A percentile compares a stretch with the other conserved stretches of the same genome.
These are phyloP conservation scores for Cetoscarus ocellatus DNA, from an alignment of 2,797 vertebrate genomes.

Conservation along the genomic window DNA sequence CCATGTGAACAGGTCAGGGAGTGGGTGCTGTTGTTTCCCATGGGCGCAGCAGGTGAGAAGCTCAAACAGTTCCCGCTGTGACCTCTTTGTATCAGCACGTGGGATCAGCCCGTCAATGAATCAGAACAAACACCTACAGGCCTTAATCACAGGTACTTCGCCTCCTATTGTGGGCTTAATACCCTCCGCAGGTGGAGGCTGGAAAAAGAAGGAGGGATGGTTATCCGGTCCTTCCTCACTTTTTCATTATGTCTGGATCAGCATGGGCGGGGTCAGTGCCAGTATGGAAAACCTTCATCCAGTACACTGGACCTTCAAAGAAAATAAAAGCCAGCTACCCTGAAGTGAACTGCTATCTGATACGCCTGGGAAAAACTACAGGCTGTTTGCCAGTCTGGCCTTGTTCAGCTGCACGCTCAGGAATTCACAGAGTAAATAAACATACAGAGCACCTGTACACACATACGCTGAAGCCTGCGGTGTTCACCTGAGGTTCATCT, in stretches of 20 bases:
- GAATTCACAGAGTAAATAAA: constrained; percentile 73
- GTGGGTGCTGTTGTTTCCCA: constrained; percentile 52
- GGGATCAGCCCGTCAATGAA: constrained; percentile 63
- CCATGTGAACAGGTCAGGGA: constrained; percentile 37
- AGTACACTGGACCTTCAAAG: constrained; percentile 22
- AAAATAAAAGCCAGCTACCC: constrained; percentile 28
- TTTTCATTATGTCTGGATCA: constrained; percentile 61
- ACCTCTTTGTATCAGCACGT: constrained; percentile 43
- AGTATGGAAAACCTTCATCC: constrained; percentile 27
- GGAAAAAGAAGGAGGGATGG: constrained; percentile 13
- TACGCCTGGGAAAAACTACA: constrained; percentile 67
- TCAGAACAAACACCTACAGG: constrained; percentile 66
- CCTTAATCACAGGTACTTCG: constrained; percentile 51
- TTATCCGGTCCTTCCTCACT: constrained; percentile 36
- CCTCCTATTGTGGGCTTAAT: constrained; percentile 57
- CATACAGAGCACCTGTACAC: constrained; percentile 29
- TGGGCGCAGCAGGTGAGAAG: constrained; percentile 35
- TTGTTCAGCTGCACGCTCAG: constrained; percentile 52
- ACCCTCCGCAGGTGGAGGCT: constrained; percentile 28
- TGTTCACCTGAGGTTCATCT: background rate
- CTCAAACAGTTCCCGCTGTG: constrained; percentile 27
- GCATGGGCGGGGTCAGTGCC: constrained; percentile 38
- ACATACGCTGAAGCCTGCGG: background rate
- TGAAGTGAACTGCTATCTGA: constrained; percentile 58
- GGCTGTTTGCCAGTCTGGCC: constrained; percentile 36